A percentile compares a stretch with the other conserved stretches of the same genome.
These are phyloP conservation scores for Gambelia wislizenii DNA, from an alignment of 2,797 vertebrate species.

Conservation along the genomic window DNA sequence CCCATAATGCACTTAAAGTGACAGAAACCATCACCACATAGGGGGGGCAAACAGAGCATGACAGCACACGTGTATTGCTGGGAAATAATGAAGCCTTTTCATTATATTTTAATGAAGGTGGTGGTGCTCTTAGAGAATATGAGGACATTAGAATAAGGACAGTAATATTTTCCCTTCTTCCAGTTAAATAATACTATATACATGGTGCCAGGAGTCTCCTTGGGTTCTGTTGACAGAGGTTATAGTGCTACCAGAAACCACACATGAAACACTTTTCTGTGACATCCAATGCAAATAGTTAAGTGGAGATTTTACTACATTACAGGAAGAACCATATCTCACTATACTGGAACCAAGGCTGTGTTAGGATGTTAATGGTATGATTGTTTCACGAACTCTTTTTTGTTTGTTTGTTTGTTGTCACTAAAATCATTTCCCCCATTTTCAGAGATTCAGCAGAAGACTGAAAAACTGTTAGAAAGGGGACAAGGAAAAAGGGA, in stretches of 20 bases:
- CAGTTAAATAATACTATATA: background rate
- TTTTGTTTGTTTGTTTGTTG: too few species aligned
- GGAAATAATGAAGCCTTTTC: conserved; percentile 14
- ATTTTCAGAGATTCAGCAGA: background rate
- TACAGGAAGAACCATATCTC: too few species aligned
- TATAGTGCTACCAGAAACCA: background rate
- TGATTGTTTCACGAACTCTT: background rate
- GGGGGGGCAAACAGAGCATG: background rate
- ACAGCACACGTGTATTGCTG: conserved; percentile 1
- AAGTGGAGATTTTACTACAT: too few species aligned
- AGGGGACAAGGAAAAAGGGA: background rate
- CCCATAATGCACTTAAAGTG: conserved; percentile 21
- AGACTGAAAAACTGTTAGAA: background rate
- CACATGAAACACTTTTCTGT: background rate
- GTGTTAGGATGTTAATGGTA: background rate
- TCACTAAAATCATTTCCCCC: too few species aligned
- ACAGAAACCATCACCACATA: background rate
- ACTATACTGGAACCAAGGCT: background rate
- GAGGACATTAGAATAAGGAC: conserved; percentile 1
- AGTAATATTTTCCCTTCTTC: background rate
- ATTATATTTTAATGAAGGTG: conserved; percentile 21
- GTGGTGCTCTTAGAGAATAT: background rate
- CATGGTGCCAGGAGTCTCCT: background rate
- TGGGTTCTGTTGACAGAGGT: background rate
- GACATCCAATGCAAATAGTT: background rate